These are phyloP conservation scores for Opisthograptis luteolata DNA, from an alignment of 2,888 invertebrate genomes.

Conservation along the genomic window DNA sequence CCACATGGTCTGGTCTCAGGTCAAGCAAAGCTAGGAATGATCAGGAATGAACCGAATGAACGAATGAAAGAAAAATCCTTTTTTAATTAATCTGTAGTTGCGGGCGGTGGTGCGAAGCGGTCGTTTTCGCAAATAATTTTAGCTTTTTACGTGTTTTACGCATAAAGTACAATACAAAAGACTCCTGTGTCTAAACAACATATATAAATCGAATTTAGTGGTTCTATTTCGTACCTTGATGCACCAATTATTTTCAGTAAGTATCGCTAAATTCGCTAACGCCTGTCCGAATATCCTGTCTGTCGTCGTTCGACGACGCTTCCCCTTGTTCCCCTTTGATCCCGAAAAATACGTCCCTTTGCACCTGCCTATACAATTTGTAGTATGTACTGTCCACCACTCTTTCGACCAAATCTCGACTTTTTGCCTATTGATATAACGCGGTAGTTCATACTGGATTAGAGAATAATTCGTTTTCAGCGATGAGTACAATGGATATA, in stretches of 20 bases:
- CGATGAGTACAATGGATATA: slow-evolving; percentile 69
- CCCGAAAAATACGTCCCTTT: slow-evolving; percentile 25
- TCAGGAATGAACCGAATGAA: background rate
- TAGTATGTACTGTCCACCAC: slow-evolving; percentile 1
- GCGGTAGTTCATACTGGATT: slow-evolving; percentile 2
- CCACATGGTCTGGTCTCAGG: no score
- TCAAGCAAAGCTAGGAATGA: no score
- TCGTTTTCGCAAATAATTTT: slow-evolving; percentile 19
- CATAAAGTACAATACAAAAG: slow-evolving; percentile 9
- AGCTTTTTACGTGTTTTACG: slow-evolving; percentile 11
- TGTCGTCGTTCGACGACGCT: slow-evolving; percentile 27
- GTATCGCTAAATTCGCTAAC: no score
- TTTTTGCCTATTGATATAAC: slow-evolving; percentile 3
- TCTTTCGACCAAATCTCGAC: background rate
- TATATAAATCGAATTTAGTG: no score
- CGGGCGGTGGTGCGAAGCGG: slow-evolving; percentile 34
- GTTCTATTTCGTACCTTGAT: slow-evolving; percentile 12
- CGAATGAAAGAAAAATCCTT: background rate
- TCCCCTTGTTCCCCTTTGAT: slow-evolving; percentile 22
- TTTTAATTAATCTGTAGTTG: slow-evolving; percentile 10
- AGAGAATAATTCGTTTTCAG: slow-evolving; percentile 33
- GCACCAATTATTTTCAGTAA: slow-evolving; percentile 25
- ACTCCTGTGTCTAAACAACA: no score
- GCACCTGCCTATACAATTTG: slow-evolving; percentile 30
- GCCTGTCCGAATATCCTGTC: background rate